These are phyloP conservation scores for Aplidium turbinatum DNA, from an alignment of 23 tunicate species.

Conservation along the genomic window DNA sequence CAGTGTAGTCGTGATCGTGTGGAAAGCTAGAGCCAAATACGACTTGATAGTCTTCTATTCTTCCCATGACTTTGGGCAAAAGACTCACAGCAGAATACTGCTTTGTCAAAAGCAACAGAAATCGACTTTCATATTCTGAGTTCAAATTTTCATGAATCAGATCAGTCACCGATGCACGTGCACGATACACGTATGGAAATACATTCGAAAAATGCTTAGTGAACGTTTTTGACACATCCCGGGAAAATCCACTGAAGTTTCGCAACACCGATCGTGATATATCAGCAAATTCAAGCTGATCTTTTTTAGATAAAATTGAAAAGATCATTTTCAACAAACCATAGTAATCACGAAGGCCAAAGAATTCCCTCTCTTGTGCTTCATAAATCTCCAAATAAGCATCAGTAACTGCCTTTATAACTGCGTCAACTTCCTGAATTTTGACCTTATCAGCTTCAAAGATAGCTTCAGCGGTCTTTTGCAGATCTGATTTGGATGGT, in stretches of 20 bases:
- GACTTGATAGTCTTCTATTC: slow-evolving; percentile 31
- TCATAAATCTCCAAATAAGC: slow-evolving; percentile 60
- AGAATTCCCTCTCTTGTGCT: slow-evolving; percentile 59
- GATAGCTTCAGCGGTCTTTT: slow-evolving; percentile 79
- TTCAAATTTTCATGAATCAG: slow-evolving; percentile 55
- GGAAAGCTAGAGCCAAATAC: slow-evolving; percentile 91
- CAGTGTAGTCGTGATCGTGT: slow-evolving; percentile 69
- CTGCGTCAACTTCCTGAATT: slow-evolving; percentile 7
- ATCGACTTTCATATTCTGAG: slow-evolving; percentile 59
- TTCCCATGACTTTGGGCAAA: slow-evolving; percentile 36
- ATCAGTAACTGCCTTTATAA: slow-evolving; percentile 36
- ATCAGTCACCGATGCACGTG: slow-evolving; percentile 19
- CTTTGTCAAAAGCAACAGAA: slow-evolving; percentile 68
- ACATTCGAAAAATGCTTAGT: slow-evolving; percentile 10
- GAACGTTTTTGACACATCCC: slow-evolving; percentile 32
- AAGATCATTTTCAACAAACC: slow-evolving; percentile 69
- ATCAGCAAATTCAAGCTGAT: neutral
- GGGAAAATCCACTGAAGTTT: slow-evolving; percentile 57
- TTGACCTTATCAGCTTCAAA: slow-evolving; percentile 55
- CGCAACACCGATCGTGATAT: slow-evolving; percentile 42
- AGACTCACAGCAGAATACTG: slow-evolving; percentile 70
- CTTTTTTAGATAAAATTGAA: slow-evolving; percentile 21
- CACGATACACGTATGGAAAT: neutral
- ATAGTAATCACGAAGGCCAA: slow-evolving; percentile 82
- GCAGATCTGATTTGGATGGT: slow-evolving; percentile 58